Evolutionary conservation across 1,140 invertebrate genomes (phyloP).

Genomic region (Periplaneta americana): DNA sequence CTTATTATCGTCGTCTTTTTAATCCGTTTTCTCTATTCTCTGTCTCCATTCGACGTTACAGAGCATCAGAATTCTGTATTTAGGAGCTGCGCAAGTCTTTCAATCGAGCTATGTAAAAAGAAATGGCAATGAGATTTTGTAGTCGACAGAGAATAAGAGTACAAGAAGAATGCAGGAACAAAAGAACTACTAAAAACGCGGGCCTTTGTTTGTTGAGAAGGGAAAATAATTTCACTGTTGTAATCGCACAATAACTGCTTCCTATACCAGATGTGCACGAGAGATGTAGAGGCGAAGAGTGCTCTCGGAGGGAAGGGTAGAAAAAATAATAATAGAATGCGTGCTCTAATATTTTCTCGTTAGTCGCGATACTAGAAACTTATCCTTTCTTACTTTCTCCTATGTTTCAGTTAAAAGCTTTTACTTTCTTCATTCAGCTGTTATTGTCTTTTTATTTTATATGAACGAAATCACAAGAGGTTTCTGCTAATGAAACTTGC

Average conservation of each 20-base stretch:
- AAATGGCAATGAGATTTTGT: not conserved
- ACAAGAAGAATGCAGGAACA: not conserved
- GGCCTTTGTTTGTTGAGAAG: not conserved
- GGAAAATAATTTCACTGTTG: not conserved
- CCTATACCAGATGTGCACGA: not conserved
- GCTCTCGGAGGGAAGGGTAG: too few species aligned
- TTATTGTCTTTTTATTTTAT: not conserved
- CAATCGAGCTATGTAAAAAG: not conserved
- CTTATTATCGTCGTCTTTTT: too few species aligned
- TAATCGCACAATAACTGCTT: not conserved
- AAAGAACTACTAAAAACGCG: not conserved
- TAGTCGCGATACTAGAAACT: not conserved
- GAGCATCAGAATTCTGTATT: not conserved
- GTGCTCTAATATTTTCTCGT: not conserved
- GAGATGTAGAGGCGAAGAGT: not conserved
- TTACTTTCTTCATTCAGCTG: not conserved
- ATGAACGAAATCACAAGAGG: not conserved
- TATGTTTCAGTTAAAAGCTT: not conserved
- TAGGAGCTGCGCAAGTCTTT: not conserved
- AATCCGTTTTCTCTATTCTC: not conserved
- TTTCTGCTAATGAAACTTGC: too few species aligned
- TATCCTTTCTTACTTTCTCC: not conserved
- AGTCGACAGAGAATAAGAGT: not conserved
- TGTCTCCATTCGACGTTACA: not conserved
- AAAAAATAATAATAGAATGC: not conserved